Evolutionary conservation across 1,140 invertebrate genomes (phyloP).

Genomic region (Drosophila elegans): DNA sequence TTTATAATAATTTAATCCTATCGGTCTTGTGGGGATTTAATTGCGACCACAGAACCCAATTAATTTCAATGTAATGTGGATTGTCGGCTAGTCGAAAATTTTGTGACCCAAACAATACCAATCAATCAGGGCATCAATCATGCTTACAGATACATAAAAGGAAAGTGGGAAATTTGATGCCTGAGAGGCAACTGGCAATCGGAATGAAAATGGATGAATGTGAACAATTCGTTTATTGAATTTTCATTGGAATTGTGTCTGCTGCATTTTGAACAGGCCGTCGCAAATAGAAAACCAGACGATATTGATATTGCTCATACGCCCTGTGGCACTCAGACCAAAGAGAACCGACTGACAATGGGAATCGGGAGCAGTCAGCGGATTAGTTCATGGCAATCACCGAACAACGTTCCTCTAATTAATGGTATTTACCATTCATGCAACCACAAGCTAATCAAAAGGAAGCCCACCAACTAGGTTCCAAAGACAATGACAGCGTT

Average conservation of each 20-base stretch:
- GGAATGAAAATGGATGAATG: slow-evolving; percentile 44
- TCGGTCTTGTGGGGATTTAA: background rate
- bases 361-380: background rate
- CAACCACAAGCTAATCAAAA: slow-evolving; percentile 16
- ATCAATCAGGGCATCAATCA: slow-evolving; percentile 39
- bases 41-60: slow-evolving; percentile 17
- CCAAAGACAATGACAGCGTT: slow-evolving; percentile 15
- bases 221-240: slow-evolving; percentile 48
- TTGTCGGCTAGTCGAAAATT: slow-evolving; percentile 9
- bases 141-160: slow-evolving; percentile 11
- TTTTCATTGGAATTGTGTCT: slow-evolving; percentile 39
- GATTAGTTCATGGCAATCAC: slow-evolving; percentile 1
- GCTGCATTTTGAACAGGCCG: slow-evolving; percentile 30
- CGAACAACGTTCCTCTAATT: slow-evolving; percentile 36
- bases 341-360: background rate
- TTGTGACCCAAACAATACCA: slow-evolving; percentile 32
- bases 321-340: slow-evolving; percentile 7
- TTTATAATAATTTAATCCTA: background rate
- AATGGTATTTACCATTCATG: slow-evolving; percentile 38
- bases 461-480: background rate
- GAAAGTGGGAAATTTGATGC: slow-evolving; percentile 15
- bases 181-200: slow-evolving; percentile 12
- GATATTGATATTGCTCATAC: slow-evolving; percentile 39
- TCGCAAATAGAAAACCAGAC: background rate
- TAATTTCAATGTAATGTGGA: slow-evolving; percentile 24